These are phyloP conservation scores for Ectemnius continuus DNA, from an alignment of 2,888 invertebrate genomes.

Conservation along the genomic window DNA sequence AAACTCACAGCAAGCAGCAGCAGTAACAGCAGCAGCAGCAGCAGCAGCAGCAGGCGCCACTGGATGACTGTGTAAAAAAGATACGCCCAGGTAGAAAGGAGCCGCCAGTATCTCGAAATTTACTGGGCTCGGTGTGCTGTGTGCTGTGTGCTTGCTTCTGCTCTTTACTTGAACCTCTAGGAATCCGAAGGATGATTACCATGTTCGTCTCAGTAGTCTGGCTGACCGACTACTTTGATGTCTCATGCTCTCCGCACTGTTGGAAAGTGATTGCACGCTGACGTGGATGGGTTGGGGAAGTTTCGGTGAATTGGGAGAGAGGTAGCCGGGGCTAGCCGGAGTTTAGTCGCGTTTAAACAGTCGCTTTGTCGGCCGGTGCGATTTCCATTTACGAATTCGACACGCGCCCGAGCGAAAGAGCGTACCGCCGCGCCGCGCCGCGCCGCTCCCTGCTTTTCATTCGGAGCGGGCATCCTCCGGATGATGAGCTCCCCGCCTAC, in stretches of 20 bases:
- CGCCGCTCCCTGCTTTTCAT: constrained; percentile 31
- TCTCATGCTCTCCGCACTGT: too few relatives aligned
- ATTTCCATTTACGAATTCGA: constrained; percentile 76
- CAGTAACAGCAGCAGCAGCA: constrained; percentile 29
- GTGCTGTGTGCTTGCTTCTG: not conserved
- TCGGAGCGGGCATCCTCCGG: constrained; percentile 27
- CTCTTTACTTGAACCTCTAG: not conserved
- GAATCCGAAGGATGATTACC: not conserved
- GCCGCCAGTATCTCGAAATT: constrained; percentile 48
- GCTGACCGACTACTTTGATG: too few relatives aligned
- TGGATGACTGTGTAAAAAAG: constrained; percentile 67
- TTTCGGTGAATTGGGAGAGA: not conserved
- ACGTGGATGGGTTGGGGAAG: too few relatives aligned
- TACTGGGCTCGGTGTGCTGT: constrained; percentile 9
- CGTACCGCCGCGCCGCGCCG: constrained; percentile 50
- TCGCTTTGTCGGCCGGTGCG: constrained; percentile 72
- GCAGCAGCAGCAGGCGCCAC: constrained; percentile 68
- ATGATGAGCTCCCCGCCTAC: constrained; percentile 33
- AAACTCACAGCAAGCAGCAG: too few relatives aligned
- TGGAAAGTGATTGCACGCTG: too few relatives aligned
- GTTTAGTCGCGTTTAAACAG: constrained; percentile 75
- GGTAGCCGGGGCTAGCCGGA: constrained; percentile 50
- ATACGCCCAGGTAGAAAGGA: constrained; percentile 40
- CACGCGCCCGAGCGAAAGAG: constrained; percentile 67
- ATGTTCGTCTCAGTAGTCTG: too few relatives aligned